These are phyloP conservation scores for Fissipunctia ypsillon DNA, from an alignment of 2,888 invertebrate species.

Conservation along the genomic window DNA sequence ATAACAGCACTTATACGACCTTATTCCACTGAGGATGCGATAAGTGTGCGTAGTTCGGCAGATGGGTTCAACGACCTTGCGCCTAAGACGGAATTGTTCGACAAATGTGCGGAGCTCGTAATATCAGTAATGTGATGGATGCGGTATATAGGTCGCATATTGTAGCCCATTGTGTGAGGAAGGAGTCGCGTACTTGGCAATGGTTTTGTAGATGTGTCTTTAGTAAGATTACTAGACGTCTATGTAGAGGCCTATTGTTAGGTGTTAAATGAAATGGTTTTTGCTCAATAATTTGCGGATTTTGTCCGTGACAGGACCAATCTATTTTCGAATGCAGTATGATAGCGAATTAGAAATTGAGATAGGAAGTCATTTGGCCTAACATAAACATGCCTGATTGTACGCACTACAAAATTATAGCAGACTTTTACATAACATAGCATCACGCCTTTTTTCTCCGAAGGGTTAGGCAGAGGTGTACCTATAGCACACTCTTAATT, in stretches of 20 bases:
- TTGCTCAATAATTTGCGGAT: neutral
- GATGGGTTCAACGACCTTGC: conserved; percentile 73
- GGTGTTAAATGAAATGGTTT: neutral
- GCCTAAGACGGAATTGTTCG: conserved; percentile 71
- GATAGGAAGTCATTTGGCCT: neutral
- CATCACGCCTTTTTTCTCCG: no score
- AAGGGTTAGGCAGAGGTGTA: no score
- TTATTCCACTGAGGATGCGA: conserved; percentile 34
- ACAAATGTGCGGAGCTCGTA: conserved; percentile 54
- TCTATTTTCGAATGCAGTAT: neutral
- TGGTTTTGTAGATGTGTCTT: neutral
- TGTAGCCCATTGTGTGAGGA: conserved; percentile 27
- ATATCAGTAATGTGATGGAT: conserved; percentile 55
- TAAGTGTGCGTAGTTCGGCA: conserved; percentile 50
- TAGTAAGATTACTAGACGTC: conserved; percentile 5
- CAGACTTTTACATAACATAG: no score
- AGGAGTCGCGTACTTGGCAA: conserved; percentile 10
- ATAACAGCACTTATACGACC: conserved; percentile 29
- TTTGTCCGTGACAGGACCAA: neutral
- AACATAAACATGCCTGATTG: neutral
- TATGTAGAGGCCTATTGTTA: neutral
- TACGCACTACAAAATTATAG: neutral
- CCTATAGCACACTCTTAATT: neutral
- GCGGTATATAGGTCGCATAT: conserved; percentile 63
- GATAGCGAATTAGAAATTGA: neutral